These are phyloP conservation scores for Tachyglossus aculeatus DNA, from an alignment of 2,797 vertebrate genomes.

Conservation along the genomic window DNA sequence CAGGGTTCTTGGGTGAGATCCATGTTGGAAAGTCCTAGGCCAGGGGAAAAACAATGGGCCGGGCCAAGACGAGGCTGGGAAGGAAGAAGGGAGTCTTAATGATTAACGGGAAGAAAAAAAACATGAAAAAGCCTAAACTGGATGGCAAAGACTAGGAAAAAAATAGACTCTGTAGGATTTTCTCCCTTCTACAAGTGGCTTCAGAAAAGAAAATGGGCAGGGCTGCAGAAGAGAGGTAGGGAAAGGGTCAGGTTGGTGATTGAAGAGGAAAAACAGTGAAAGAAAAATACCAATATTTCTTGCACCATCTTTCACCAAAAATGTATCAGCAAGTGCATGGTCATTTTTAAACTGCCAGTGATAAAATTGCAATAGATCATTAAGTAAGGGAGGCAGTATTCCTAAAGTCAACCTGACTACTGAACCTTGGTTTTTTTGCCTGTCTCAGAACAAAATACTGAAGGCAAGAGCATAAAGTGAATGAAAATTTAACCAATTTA, in stretches of 20 bases:
- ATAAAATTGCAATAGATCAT: constrained; percentile 33
- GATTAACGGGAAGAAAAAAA: too few species aligned
- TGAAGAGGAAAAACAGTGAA: constrained; percentile 13
- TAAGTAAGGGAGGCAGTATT: constrained; percentile 16
- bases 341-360: constrained; percentile 36
- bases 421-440: constrained; percentile 34
- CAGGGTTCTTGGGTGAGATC: too few species aligned
- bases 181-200: background rate
- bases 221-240: background rate
- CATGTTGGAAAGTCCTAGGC: too few species aligned
- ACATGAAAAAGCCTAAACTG: too few species aligned
- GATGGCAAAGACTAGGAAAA: background rate
- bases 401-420: background rate
- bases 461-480: constrained; percentile 20
- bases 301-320: background rate
- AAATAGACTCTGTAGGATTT: background rate
- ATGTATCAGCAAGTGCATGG: constrained; percentile 6
- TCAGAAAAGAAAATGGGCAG: background rate
- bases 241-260: background rate
- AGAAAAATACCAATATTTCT: constrained; percentile 22
- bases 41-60: too few species aligned
- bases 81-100: too few species aligned
- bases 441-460: constrained; percentile 9
- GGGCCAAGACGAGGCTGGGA: too few species aligned
- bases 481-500: constrained; percentile 18